Percentiles rank a stretch among this genome's conserved stretches.
Evolutionary conservation across 2,888 invertebrate genomes (phyloP).

Genomic region (Ceramica pisi): DNA sequence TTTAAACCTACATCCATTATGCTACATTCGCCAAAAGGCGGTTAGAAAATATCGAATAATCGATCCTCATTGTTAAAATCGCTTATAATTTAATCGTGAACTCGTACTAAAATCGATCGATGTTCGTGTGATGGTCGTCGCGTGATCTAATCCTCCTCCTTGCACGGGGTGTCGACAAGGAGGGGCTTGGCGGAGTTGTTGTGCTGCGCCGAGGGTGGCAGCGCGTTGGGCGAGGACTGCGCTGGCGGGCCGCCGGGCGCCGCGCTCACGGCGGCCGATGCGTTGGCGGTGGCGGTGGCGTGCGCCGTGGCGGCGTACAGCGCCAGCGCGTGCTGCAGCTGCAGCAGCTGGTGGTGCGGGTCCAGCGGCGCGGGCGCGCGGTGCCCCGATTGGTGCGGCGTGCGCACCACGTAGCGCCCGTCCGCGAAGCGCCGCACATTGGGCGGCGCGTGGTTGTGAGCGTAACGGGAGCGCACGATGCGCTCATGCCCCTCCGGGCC

Average conservation of each 20-base stretch:
- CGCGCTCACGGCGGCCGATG: slow-evolving; percentile 75
- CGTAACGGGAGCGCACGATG: slow-evolving; percentile 87
- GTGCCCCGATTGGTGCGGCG: slow-evolving; percentile 88
- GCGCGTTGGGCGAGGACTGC: slow-evolving; percentile 78
- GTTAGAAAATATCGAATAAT: slow-evolving; percentile 80
- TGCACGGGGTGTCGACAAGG: slow-evolving; percentile 87
- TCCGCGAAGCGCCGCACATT: slow-evolving; percentile 89
- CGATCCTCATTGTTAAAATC: slow-evolving; percentile 74
- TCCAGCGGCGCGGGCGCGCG: slow-evolving; percentile 87
- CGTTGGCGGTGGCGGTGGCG: slow-evolving; percentile 84
- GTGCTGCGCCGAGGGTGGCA: slow-evolving; percentile 78
- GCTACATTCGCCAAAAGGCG: slow-evolving; percentile 87
- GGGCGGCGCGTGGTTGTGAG: slow-evolving; percentile 89
- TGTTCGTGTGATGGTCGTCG: slow-evolving; percentile 50
- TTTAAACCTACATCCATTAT: slow-evolving; percentile 84
- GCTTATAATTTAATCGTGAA: slow-evolving; percentile 72
- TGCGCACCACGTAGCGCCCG: slow-evolving; percentile 88
- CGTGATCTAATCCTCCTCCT: slow-evolving; percentile 83
- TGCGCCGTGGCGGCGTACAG: slow-evolving; percentile 88
- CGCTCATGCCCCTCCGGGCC: slow-evolving; percentile 89
- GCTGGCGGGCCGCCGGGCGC: slow-evolving; percentile 72
- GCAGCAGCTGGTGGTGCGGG: slow-evolving; percentile 87
- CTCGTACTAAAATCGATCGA: slow-evolving; percentile 64
- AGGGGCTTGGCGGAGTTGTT: slow-evolving; percentile 82
- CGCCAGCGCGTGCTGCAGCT: slow-evolving; percentile 87